A percentile compares a stretch with the other conserved stretches of the same genome.
Evolutionary conservation across 2,888 invertebrate genomes (phyloP).

Genomic region (Drosophila quinaria): DNA sequence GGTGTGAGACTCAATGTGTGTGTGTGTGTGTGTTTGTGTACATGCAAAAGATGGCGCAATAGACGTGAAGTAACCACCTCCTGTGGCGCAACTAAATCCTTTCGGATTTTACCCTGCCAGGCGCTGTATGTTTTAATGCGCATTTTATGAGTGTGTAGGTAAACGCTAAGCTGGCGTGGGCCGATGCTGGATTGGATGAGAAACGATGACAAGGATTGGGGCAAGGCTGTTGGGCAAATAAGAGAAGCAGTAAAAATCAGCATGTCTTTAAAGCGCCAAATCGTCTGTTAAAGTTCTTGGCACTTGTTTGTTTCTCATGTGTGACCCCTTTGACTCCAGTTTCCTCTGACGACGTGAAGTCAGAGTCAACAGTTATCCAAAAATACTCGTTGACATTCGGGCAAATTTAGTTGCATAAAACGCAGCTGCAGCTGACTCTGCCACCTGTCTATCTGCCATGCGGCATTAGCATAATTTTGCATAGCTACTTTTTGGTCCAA

Average conservation of each 20-base stretch:
- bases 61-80: slow-evolving; percentile 79
- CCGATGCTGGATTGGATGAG: slow-evolving; percentile 15
- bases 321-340: background rate
- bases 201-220: slow-evolving; percentile 1
- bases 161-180: slow-evolving; percentile 47
- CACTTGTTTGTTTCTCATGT: slow-evolving; percentile 42
- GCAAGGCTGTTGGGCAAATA: background rate
- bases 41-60: slow-evolving; percentile 80
- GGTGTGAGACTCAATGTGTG: slow-evolving; percentile 16
- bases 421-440: slow-evolving; percentile 41
- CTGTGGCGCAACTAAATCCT: slow-evolving; percentile 81
- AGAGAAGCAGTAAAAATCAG: background rate
- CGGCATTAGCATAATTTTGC: slow-evolving; percentile 81
- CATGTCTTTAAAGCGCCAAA: slow-evolving; percentile 69
- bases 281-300: slow-evolving; percentile 70
- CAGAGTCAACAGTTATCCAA: slow-evolving; percentile 44
- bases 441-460: slow-evolving; percentile 27
- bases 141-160: slow-evolving; percentile 78
- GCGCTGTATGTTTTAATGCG: slow-evolving; percentile 76
- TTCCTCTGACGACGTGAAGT: slow-evolving; percentile 33
- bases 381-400: slow-evolving; percentile 66
- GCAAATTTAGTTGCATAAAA: slow-evolving; percentile 70
- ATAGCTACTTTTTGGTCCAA: slow-evolving; percentile 26
- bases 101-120: slow-evolving; percentile 73
- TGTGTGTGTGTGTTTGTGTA: slow-evolving; percentile 27